These are phyloP conservation scores for Colinus virginianus DNA, from an alignment of 2,113 vertebrate species.

Conservation along the genomic window DNA sequence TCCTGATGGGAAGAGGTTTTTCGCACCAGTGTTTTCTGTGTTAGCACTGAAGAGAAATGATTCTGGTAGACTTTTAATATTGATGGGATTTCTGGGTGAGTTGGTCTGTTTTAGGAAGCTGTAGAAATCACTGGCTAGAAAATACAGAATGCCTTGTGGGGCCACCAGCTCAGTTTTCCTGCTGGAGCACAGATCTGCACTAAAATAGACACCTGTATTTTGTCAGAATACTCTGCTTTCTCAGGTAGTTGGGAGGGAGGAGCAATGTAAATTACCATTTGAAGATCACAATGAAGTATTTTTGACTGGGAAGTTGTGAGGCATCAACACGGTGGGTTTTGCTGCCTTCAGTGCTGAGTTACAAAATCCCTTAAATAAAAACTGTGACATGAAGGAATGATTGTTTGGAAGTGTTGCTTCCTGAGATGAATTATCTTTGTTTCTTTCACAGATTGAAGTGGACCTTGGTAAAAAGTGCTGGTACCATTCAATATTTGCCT, in stretches of 20 bases:
- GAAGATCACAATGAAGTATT: not conserved
- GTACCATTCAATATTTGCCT: conserved; percentile 91
- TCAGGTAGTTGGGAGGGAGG: not conserved
- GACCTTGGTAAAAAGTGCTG: conserved; percentile 89
- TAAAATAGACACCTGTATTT: not conserved
- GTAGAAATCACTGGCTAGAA: not conserved
- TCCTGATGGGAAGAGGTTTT: not conserved
- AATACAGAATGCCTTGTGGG: not conserved
- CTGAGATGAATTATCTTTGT: not conserved
- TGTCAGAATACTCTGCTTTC: not conserved
- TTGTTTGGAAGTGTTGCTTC: not conserved
- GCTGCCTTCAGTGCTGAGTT: not conserved
- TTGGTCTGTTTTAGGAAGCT: not conserved
- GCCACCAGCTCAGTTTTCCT: not conserved
- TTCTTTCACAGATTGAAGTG: conserved; percentile 84
- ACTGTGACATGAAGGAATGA: not conserved
- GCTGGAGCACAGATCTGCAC: not conserved
- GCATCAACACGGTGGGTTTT: not conserved
- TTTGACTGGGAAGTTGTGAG: not conserved
- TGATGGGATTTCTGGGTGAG: not conserved
- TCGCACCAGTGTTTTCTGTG: not conserved
- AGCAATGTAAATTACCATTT: not conserved
- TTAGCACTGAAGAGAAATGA: not conserved
- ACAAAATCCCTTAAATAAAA: not conserved
- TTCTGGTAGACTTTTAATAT: not conserved